Base-by-base conservation (phyloP, 2,888 invertebrate species). In the Acrocyrtus sp. region DNA sequence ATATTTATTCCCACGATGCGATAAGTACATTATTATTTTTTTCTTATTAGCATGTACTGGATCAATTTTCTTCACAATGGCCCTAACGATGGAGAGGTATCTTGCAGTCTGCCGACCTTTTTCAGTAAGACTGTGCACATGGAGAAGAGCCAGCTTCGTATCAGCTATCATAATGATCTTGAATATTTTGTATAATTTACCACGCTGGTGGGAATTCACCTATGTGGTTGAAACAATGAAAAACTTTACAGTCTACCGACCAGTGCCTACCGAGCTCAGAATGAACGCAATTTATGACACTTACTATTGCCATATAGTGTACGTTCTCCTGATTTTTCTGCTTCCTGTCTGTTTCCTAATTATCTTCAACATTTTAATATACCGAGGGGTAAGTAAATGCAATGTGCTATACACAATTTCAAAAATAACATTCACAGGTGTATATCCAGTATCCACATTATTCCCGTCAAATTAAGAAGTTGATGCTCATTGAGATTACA, bases 1-100 rank as follows among this genome's bases (percentile, higher is more conserved):
- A 45, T 17, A 45, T 12, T 45, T 19, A 45, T 5, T n/a, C 17
- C n/a, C n/a, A n/a, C n/a, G n/a, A n/a, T 15, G 47, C 6, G 17
- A 6, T 17, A 45, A 45, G 4, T 19, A 45, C 4, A n/a, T 19
- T 5, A 45, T 45, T 17, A 6, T 17, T 34, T 22, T 26, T n/a
- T 56, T 48, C 24, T 56, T 53, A 48, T 12, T 50, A 80, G 80
- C 72, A 47, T 48, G 76, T n/a, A 70, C 72, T 6, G 75, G 76
- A 4, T 76, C 77, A 0, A 66, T 74, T 19, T 76, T 61, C 24
- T 78, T 75, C 21, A 80, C 75, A 0, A 22, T 80, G 41, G 76
- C 76, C 27, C 70, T 80, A 1, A 75, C 80, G 3, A 19, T 75
- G 10, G 80, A 80, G 47, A 48, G 77, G n/a, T 78, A 74, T 22